phyloP scores from a whole-genome alignment of 2,113 vertebrate genomes.

The Castor canadensis region DNA sequence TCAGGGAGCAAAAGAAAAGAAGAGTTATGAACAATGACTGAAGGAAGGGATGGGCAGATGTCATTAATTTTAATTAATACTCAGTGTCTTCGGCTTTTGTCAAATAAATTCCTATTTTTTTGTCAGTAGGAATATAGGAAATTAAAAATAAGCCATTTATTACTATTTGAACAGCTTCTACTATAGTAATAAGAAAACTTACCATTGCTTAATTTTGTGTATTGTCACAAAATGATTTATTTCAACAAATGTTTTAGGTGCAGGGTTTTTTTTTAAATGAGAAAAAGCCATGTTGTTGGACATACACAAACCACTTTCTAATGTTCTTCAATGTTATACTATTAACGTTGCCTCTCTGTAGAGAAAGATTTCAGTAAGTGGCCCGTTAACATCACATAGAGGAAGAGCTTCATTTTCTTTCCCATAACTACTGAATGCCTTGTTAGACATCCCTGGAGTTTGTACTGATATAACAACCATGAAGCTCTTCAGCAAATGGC shows the following conservation, averaged over 20 bases:
- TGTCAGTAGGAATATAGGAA: constrained; percentile 52
- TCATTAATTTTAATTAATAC: constrained; percentile 46
- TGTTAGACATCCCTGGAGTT: constrained; percentile 83
- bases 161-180: constrained; percentile 51
- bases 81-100: not conserved
- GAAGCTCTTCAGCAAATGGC: constrained; percentile 82
- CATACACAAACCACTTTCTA: constrained; percentile 76
- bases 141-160: constrained; percentile 11
- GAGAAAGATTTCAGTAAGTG: constrained; percentile 85
- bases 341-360: constrained; percentile 80
- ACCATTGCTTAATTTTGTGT: constrained; percentile 56
- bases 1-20: not conserved
- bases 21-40: not conserved
- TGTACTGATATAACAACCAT: constrained; percentile 81
- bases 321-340: constrained; percentile 80
- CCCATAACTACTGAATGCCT: constrained; percentile 58
- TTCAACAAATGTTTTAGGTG: constrained; percentile 68
- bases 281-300: constrained; percentile 65
- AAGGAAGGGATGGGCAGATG: not conserved
- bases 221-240: constrained; percentile 69
- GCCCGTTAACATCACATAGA: constrained; percentile 83
- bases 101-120: not conserved
- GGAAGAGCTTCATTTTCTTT: constrained; percentile 70
- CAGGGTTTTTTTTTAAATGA: constrained; percentile 62
- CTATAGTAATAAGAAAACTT: constrained; percentile 52